A percentile compares a stretch with the other conserved stretches of the same genome.
Evolutionary conservation across 2,797 vertebrate genomes (phyloP).

Genomic region (Acridotheres tristis): DNA sequence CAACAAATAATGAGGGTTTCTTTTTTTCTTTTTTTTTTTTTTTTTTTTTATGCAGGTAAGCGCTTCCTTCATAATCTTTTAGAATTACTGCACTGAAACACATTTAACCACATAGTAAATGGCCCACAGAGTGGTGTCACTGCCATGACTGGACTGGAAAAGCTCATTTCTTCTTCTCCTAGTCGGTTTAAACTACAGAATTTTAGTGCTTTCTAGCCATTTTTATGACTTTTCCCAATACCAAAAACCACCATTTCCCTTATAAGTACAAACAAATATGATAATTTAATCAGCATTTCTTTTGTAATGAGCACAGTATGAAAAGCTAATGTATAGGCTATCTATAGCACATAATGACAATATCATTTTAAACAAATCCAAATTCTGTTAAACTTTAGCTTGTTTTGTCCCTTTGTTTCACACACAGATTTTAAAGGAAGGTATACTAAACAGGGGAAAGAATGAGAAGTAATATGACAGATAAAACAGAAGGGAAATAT

Average conservation of each 20-base stretch:
- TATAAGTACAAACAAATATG: not conserved
- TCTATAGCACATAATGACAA: not conserved
- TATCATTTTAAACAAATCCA: not conserved
- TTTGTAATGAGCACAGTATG: not conserved
- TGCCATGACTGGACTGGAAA: not conserved
- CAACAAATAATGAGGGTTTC: conserved; percentile 46
- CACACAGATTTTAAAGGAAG: not conserved
- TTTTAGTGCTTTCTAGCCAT: not conserved
- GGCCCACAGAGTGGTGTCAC: rapidly evolving
- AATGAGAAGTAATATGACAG: not conserved
- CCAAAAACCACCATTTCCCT: not conserved
- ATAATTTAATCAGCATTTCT: not conserved
- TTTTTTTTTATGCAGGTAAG: conserved; percentile 31
- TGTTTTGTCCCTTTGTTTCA: not conserved
- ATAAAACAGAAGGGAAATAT: not conserved
- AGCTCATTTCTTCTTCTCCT: not conserved
- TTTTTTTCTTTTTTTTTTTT: not conserved
- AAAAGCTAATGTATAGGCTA: not conserved
- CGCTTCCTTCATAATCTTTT: not conserved
- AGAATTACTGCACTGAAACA: not conserved
- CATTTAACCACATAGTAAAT: not conserved
- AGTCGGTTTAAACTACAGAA: not conserved
- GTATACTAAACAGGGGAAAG: not conserved
- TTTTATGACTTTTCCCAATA: not conserved
- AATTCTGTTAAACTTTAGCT: not conserved